Conservation (phyloP, 1,140 invertebrate species). For the Stenopsyche tienmushanensis region DNA sequence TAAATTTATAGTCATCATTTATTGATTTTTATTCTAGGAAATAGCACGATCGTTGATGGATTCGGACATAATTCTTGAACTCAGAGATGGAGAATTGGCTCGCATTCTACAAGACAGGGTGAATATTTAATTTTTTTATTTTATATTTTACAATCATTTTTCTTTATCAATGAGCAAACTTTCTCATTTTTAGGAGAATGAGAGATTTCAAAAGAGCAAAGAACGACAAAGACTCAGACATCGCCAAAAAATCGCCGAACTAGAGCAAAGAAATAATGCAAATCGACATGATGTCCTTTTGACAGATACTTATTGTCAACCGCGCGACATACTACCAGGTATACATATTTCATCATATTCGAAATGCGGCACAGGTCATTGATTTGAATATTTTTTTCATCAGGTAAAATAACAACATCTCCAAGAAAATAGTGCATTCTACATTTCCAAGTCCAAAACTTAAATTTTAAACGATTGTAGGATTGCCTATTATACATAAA, state of each 20-base stretch:
- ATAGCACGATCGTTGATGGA: slow-evolving; percentile 18
- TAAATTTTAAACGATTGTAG: too few relatives aligned
- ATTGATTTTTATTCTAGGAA: slow-evolving; percentile 18
- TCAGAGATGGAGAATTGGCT: slow-evolving; percentile 21
- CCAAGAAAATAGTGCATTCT: too few relatives aligned
- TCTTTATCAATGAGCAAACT: too few relatives aligned
- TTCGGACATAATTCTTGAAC: slow-evolving; percentile 4
- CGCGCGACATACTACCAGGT: not conserved
- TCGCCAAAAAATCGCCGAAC: not conserved
- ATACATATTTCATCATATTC: not conserved
- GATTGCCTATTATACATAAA: too few relatives aligned
- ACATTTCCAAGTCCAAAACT: too few relatives aligned
- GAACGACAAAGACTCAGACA: not conserved
- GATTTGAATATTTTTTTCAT: too few relatives aligned
- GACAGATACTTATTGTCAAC: not conserved
- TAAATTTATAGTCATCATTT: too few relatives aligned
- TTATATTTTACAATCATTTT: not conserved
- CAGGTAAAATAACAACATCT: too few relatives aligned
- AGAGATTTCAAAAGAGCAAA: not conserved
- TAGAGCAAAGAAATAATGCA: not conserved
- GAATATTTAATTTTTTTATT: slow-evolving; percentile 1
- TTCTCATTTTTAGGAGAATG: not conserved
- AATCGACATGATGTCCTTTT: not conserved
- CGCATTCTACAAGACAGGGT: slow-evolving; percentile 26
- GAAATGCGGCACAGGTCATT: not conserved